These are phyloP conservation scores for Sphaerophoria taeniata DNA, from an alignment of 2,888 invertebrate genomes.

Conservation along the genomic window DNA sequence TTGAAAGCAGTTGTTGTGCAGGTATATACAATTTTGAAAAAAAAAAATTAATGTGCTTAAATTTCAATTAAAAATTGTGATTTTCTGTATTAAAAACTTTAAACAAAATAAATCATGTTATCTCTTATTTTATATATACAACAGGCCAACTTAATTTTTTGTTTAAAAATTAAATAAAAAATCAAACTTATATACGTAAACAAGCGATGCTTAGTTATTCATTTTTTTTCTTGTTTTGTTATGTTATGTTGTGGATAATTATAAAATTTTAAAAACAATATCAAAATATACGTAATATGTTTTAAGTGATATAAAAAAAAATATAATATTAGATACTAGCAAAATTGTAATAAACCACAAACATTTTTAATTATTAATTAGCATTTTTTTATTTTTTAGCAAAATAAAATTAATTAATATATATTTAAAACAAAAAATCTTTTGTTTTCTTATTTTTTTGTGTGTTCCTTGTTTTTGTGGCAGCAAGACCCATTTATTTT, in stretches of 20 bases:
- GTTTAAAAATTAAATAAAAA: constrained; percentile 65
- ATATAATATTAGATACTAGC: constrained; percentile 81
- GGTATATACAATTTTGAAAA: constrained; percentile 54
- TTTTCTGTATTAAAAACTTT: constrained; percentile 59
- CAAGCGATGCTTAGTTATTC: constrained; percentile 72
- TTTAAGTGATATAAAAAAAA: constrained; percentile 75
- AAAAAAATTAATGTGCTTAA: constrained; percentile 64
- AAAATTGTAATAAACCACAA: constrained; percentile 82
- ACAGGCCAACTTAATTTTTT: constrained; percentile 68
- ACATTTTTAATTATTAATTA: constrained; percentile 66
- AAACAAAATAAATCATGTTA: constrained; percentile 27
- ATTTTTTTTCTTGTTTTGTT: constrained; percentile 69
- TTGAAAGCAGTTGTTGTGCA: constrained; percentile 65
- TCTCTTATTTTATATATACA: constrained; percentile 33
- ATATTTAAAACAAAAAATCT: constrained; percentile 61
- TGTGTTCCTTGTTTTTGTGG: constrained; percentile 31
- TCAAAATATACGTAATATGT: constrained; percentile 72
- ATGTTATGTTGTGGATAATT: constrained; percentile 74
- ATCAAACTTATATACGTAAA: constrained; percentile 69
- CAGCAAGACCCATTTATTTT: constrained; percentile 70
- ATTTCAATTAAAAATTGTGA: constrained; percentile 72
- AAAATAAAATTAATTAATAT: constrained; percentile 74
- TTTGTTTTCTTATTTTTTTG: constrained; percentile 67
- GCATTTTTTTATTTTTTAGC: constrained; percentile 74
- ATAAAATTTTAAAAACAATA: constrained; percentile 64